These are phyloP conservation scores for Caenorhabditis sp. DNA, from an alignment of 2,888 invertebrate genomes.

Conservation along the genomic window DNA sequence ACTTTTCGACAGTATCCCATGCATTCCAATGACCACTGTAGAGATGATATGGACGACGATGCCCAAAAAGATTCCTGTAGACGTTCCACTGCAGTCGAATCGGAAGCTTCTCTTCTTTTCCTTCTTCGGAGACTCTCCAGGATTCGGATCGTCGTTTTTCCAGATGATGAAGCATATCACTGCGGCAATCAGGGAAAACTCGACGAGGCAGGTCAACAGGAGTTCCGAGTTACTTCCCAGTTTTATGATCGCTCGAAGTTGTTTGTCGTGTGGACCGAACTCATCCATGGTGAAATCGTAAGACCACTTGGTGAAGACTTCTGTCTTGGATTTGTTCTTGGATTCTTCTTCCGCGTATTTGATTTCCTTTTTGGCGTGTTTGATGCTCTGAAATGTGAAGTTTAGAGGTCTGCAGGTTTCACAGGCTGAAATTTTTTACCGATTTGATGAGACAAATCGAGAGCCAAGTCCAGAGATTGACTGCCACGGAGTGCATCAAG, in stretches of 20 bases:
- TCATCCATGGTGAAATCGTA: conserved; percentile 42
- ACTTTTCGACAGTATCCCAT: conserved; percentile 73
- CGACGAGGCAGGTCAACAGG: conserved; percentile 79
- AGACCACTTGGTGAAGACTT: background rate
- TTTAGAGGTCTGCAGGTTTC: background rate
- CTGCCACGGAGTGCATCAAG: conserved; percentile 58
- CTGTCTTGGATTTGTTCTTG: conserved; percentile 3
- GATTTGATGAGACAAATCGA: conserved; percentile 23
- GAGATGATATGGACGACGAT: conserved; percentile 77
- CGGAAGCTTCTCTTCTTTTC: conserved; percentile 69
- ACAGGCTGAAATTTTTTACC: conserved; percentile 1
- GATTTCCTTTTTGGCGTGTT: conserved; percentile 47
- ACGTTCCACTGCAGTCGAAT: conserved; percentile 77
- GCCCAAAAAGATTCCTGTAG: conserved; percentile 71
- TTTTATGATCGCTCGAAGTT: conserved; percentile 65
- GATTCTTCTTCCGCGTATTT: conserved; percentile 32
- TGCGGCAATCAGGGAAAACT: conserved; percentile 79
- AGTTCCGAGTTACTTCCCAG: conserved; percentile 79
- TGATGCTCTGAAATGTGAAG: conserved; percentile 31
- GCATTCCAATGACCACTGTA: conserved; percentile 80
- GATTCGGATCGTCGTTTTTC: conserved; percentile 51
- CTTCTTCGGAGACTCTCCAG: conserved; percentile 60
- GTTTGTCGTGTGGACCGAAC: conserved; percentile 50
- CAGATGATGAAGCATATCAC: conserved; percentile 81
- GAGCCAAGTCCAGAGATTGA: conserved; percentile 52